Conservation (phyloP, 2,113 vertebrate species). For the Melanotaenia duboulayi region DNA sequence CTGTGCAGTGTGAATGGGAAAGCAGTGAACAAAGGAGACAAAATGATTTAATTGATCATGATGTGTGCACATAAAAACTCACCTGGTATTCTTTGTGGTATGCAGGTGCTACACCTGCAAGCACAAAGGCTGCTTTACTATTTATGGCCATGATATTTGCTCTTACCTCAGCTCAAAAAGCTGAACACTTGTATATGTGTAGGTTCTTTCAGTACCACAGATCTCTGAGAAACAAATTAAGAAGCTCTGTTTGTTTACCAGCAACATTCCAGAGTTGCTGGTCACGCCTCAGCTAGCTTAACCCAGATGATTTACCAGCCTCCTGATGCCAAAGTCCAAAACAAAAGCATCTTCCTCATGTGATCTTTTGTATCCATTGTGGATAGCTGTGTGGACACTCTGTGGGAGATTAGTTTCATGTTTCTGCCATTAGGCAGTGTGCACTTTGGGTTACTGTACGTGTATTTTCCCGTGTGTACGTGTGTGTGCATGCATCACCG, state of each 20-base stretch:
- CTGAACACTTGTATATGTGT: neutral
- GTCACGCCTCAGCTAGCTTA: slow-evolving; percentile 15
- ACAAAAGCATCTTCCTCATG: slow-evolving; percentile 41
- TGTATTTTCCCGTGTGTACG: slow-evolving; percentile 4
- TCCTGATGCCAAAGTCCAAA: slow-evolving; percentile 45
- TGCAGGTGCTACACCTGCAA: slow-evolving; percentile 15
- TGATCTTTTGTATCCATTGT: slow-evolving; percentile 62
- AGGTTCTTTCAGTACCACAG: neutral
- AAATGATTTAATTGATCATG: slow-evolving; percentile 38
- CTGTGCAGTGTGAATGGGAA: slow-evolving; percentile 39
- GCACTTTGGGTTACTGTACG: slow-evolving; percentile 20
- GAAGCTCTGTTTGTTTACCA: slow-evolving; percentile 12
- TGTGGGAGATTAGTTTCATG: slow-evolving; percentile 47
- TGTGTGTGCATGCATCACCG: slow-evolving; percentile 18
- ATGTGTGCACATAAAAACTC: slow-evolving; percentile 9
- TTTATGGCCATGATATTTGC: neutral
- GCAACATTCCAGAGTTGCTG: slow-evolving; percentile 10
- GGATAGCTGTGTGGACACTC: slow-evolving; percentile 23
- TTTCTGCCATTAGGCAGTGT: slow-evolving; percentile 50
- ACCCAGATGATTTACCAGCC: slow-evolving; percentile 17
- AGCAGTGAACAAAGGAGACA: slow-evolving; percentile 2
- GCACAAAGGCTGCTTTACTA: slow-evolving; percentile 2
- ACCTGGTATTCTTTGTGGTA: neutral
- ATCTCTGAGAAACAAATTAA: neutral
- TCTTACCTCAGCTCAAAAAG: neutral